Conservation (phyloP, 2,113 vertebrate genomes). For the Xenopus borealis region DNA sequence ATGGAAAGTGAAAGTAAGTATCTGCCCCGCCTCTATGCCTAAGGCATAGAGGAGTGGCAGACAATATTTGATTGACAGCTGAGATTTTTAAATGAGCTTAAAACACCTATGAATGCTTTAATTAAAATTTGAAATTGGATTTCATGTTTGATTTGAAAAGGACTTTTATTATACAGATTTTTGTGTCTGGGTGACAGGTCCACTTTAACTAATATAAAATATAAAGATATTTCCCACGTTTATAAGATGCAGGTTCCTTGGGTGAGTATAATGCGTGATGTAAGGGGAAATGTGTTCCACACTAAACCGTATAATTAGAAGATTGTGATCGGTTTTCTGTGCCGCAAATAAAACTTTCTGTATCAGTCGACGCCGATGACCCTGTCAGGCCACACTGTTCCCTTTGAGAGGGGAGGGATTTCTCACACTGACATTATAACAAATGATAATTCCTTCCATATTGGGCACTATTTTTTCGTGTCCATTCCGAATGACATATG, state of each 20-base stretch:
- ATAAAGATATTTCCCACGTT: neutral
- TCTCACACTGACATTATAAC: conserved; percentile 7
- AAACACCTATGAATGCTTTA: no score
- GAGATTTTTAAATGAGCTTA: no score
- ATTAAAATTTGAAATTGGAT: no score
- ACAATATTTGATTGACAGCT: no score
- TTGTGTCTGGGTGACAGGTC: no score
- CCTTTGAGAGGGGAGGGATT: neutral
- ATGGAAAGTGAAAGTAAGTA: no score
- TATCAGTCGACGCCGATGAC: neutral
- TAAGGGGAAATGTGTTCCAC: neutral
- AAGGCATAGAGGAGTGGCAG: no score
- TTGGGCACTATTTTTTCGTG: neutral
- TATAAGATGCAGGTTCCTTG: neutral
- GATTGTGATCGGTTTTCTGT: neutral
- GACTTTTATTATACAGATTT: no score
- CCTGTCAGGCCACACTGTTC: neutral
- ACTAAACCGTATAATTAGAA: neutral
- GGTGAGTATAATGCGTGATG: neutral
- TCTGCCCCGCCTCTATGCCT: no score
- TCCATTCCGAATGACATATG: neutral
- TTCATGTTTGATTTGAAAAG: no score
- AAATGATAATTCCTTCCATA: neutral
- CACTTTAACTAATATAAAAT: no score
- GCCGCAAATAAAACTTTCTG: neutral